Evolutionary conservation across 2,797 vertebrate genomes (phyloP).

Genomic region (Pangasius sanitwongsei): DNA sequence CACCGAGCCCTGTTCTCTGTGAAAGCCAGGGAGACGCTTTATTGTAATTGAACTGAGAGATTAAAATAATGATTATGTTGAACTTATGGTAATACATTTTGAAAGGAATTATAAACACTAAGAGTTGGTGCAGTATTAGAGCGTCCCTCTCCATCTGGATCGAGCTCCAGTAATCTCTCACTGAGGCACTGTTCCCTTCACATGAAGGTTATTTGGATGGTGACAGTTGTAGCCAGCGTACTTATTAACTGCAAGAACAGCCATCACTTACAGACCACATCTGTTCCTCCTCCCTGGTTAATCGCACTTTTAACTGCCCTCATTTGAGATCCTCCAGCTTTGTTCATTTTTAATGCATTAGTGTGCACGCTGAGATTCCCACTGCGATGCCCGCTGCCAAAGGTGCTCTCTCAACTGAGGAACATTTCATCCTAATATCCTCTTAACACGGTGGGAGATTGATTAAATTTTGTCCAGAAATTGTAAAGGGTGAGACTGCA

Average conservation of each 20-base stretch:
- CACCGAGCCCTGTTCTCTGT: background rate
- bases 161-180: slow-evolving; percentile 69
- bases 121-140: background rate
- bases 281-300: slow-evolving; percentile 74
- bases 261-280: slow-evolving; percentile 73
- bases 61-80: slow-evolving; percentile 49
- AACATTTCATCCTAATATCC: slow-evolving; percentile 61
- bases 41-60: slow-evolving; percentile 26
- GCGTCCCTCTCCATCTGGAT: slow-evolving; percentile 70
- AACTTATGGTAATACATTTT: slow-evolving; percentile 57
- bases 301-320: slow-evolving; percentile 73
- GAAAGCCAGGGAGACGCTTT: background rate
- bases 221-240: slow-evolving; percentile 71
- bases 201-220: slow-evolving; percentile 75
- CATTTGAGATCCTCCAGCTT: slow-evolving; percentile 69
- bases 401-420: slow-evolving; percentile 63
- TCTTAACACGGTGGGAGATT: slow-evolving; percentile 59
- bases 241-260: slow-evolving; percentile 78
- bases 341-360: slow-evolving; percentile 62
- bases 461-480: slow-evolving; percentile 58
- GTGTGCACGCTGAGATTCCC: slow-evolving; percentile 50
- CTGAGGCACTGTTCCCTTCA: slow-evolving; percentile 67
- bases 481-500: slow-evolving; percentile 57
- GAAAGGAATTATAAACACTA: slow-evolving; percentile 50
- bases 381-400: slow-evolving; percentile 58